Percentiles rank a stretch among this genome's conserved stretches.
These are phyloP conservation scores for Centropyge bicolor DNA, from an alignment of 2,797 vertebrate species.

Conservation along the genomic window DNA sequence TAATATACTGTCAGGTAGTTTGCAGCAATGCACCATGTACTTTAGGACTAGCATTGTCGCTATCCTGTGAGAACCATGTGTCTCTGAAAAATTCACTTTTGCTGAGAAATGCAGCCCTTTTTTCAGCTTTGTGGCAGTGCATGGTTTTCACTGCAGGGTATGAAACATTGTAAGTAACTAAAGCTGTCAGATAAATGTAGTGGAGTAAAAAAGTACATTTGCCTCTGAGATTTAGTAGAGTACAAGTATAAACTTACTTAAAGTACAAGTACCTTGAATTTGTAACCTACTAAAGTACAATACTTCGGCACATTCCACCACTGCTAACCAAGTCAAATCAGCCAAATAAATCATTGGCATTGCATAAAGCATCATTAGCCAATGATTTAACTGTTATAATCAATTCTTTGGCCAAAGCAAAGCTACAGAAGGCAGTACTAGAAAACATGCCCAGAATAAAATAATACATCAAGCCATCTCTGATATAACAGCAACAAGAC, in stretches of 20 bases:
- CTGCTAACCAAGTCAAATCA: background rate
- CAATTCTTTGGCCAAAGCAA: constrained; percentile 4
- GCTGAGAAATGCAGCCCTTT: too few relatives aligned
- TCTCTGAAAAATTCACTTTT: too few relatives aligned
- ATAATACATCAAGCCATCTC: background rate
- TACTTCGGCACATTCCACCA: background rate
- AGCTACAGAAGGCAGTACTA: background rate
- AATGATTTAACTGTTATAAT: background rate
- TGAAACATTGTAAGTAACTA: background rate
- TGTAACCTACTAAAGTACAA: background rate
- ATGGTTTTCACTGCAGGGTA: background rate
- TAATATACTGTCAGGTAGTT: background rate
- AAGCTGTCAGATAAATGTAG: background rate
- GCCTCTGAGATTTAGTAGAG: background rate
- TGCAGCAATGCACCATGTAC: background rate
- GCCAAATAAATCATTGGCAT: background rate
- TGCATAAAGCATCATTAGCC: constrained; percentile 1
- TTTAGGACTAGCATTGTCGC: too few relatives aligned
- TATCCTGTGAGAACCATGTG: too few relatives aligned
- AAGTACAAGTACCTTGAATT: background rate
- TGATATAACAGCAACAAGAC: background rate
- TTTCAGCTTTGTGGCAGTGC: too few relatives aligned
- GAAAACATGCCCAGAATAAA: constrained; percentile 3
- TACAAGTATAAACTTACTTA: background rate
- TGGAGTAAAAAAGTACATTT: background rate